These are phyloP conservation scores for Craterocephalus amniculus DNA, from an alignment of 2,797 vertebrate species.

Conservation along the genomic window DNA sequence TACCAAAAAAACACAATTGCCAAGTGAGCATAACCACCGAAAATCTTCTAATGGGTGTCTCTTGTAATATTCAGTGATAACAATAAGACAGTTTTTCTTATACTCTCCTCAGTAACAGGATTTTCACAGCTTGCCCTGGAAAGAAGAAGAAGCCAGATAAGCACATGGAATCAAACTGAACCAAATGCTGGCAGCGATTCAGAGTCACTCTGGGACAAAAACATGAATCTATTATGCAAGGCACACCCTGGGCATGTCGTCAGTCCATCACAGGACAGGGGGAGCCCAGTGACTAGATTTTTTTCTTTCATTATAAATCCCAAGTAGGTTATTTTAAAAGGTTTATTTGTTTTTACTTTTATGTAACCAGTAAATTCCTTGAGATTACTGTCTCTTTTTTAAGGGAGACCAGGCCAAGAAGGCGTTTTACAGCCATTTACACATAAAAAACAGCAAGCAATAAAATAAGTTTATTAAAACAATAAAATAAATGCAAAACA, in stretches of 20 bases:
- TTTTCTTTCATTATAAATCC: too few species aligned
- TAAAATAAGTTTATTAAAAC: too few species aligned
- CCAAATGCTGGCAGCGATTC: conserved; percentile 5
- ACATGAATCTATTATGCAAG: not conserved
- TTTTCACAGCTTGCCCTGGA: conserved; percentile 15
- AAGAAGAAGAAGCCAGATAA: conserved; percentile 15
- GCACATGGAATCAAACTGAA: conserved; percentile 24
- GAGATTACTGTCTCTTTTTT: too few species aligned
- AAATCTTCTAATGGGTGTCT: conserved; percentile 13
- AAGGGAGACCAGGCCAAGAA: too few species aligned
- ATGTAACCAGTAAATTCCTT: too few species aligned
- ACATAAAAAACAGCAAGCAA: too few species aligned
- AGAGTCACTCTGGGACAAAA: conserved; percentile 8
- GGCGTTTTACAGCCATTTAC: too few species aligned
- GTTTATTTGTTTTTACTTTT: not conserved
- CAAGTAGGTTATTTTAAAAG: too few species aligned
- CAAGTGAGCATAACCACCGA: not conserved
- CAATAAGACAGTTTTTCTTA: conserved; percentile 8
- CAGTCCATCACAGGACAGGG: too few species aligned
- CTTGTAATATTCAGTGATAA: conserved; percentile 27
- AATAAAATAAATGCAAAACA: too few species aligned
- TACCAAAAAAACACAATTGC: conserved; percentile 1
- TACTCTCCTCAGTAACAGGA: not conserved
- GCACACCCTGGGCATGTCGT: too few species aligned
- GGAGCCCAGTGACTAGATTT: too few species aligned